These are phyloP conservation scores for Metalampra italica DNA, from an alignment of 2,888 invertebrate species.

Conservation along the genomic window DNA sequence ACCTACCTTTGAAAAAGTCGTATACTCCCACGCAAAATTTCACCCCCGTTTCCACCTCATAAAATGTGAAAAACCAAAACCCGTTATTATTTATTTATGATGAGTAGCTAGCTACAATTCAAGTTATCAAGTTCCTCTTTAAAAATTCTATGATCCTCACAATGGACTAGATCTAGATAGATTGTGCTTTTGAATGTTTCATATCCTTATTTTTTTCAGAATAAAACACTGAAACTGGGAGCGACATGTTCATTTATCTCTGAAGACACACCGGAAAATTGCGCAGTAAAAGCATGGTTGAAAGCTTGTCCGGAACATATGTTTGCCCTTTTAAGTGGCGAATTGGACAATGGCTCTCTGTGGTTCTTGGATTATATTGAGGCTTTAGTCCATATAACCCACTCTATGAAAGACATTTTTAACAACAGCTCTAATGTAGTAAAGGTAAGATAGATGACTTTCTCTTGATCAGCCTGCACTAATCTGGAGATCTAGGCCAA, in stretches of 20 bases:
- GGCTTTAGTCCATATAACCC: slow-evolving; percentile 38
- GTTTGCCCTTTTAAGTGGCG: slow-evolving; percentile 14
- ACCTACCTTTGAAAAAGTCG: too few species aligned
- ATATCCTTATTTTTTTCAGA: slow-evolving; percentile 33
- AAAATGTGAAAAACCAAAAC: too few species aligned
- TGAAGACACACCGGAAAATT: slow-evolving; percentile 25
- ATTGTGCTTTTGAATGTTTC: background rate
- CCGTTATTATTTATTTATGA: too few species aligned
- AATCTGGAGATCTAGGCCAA: too few species aligned
- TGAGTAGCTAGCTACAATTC: too few species aligned
- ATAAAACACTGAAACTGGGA: slow-evolving; percentile 36
- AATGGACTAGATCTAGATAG: too few species aligned
- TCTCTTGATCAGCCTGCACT: too few species aligned
- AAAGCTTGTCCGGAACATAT: slow-evolving; percentile 38
- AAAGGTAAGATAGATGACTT: slow-evolving; percentile 33
- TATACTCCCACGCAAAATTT: too few species aligned
- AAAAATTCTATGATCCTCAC: background rate
- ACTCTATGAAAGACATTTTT: slow-evolving; percentile 27
- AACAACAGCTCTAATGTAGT: slow-evolving; percentile 28
- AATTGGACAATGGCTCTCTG: slow-evolving; percentile 24
- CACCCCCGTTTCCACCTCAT: too few species aligned
- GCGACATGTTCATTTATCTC: slow-evolving; percentile 39
- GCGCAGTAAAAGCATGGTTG: slow-evolving; percentile 39
- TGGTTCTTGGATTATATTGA: slow-evolving; percentile 47
- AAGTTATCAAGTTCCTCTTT: too few species aligned